Conservation (phyloP, 2,888 invertebrate species). For the Teleogryllus oceanicus region DNA sequence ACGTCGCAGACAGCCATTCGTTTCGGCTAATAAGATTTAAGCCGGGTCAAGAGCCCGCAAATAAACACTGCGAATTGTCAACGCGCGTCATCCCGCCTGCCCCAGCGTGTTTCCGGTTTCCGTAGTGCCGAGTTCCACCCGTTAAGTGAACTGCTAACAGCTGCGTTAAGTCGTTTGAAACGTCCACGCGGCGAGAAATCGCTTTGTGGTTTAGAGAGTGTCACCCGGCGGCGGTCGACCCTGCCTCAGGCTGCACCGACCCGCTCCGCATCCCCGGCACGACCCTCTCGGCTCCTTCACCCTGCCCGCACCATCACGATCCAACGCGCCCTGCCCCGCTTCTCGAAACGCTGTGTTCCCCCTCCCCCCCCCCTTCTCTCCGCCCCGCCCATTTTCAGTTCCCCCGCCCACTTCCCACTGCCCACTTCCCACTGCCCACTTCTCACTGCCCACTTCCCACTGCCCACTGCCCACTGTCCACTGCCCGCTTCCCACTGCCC, state of each 20-base stretch:
- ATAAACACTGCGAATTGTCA: not conserved
- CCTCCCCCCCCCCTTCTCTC: no score
- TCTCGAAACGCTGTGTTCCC: no score
- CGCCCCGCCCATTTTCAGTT: no score
- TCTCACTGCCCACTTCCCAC: no score
- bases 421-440: no score
- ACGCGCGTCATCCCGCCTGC: not conserved
- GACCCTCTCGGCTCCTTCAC: not conserved
- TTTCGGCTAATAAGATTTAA: not conserved
- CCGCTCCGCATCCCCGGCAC: not conserved
- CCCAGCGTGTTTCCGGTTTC: not conserved
- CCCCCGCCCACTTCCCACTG: no score
- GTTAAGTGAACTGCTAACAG: not conserved
- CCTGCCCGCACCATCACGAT: not conserved
- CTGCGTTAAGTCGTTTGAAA: conserved; percentile 9
- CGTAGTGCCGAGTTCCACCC: not conserved
- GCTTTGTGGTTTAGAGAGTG: not conserved
- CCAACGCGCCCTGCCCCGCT: not conserved
- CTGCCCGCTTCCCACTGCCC: no score
- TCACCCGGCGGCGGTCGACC: not conserved
- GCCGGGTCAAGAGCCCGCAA: not conserved
- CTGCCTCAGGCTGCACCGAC: not conserved
- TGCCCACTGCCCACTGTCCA: no score
- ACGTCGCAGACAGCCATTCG: not conserved
- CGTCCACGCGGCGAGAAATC: not conserved